Conservation (phyloP, 2,797 vertebrate genomes). For the Tapera naevia region DNA sequence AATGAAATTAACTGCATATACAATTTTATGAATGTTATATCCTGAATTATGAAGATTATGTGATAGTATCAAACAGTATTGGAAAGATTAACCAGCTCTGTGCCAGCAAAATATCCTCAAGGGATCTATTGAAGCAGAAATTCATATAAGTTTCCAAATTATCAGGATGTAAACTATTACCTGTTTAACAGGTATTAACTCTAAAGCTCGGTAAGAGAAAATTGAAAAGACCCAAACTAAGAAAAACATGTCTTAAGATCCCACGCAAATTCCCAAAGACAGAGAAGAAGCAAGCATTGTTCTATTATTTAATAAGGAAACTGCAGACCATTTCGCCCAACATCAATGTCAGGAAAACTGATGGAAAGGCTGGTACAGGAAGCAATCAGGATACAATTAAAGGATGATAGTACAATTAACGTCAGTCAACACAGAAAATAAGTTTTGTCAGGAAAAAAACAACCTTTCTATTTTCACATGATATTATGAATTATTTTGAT, state of each 20-base stretch:
- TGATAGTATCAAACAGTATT: neutral
- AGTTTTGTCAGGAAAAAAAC: neutral
- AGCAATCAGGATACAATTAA: constrained; percentile 60
- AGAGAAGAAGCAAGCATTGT: constrained; percentile 17
- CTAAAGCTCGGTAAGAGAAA: neutral
- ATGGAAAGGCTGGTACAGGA: constrained; percentile 58
- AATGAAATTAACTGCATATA: neutral
- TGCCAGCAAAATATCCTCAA: neutral
- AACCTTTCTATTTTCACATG: neutral
- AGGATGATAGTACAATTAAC: constrained; percentile 59
- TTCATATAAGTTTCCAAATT: neutral
- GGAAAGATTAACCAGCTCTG: neutral
- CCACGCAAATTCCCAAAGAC: neutral
- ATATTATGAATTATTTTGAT: neutral
- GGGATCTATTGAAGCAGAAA: neutral
- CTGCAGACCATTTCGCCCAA: constrained; percentile 39
- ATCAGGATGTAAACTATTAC: neutral
- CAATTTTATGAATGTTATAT: neutral
- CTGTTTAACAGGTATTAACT: neutral
- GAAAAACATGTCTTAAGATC: constrained; percentile 7
- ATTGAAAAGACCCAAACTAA: neutral
- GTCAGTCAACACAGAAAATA: constrained; percentile 17
- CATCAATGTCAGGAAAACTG: constrained; percentile 55
- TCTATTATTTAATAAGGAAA: constrained; percentile 65
- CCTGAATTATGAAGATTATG: neutral